Conservation (phyloP, 2,113 vertebrate genomes). For the Psittacula cyanocephala region DNA sequence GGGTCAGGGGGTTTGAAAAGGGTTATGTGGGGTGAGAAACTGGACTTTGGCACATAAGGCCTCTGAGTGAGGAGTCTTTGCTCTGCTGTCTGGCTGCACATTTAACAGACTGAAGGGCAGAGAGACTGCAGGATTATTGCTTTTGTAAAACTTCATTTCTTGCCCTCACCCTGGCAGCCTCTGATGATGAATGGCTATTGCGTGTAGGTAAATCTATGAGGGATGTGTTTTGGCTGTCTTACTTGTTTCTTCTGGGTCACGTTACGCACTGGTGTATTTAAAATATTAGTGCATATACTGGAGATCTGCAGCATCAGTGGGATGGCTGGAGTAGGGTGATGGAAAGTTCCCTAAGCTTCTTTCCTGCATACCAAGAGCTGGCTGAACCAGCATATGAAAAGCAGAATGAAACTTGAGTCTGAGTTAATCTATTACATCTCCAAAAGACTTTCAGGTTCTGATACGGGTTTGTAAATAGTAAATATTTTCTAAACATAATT, state of each 20-base stretch:
- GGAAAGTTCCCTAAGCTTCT: not conserved
- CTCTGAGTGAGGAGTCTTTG: not conserved
- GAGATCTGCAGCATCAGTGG: not conserved
- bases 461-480: not conserved
- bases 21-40: not conserved
- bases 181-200: not conserved
- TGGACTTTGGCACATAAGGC: not conserved
- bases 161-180: not conserved
- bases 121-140: not conserved
- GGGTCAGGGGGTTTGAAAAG: not conserved
- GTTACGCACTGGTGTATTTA: not conserved
- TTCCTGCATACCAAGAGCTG: not conserved
- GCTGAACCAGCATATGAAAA: not conserved
- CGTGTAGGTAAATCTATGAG: not conserved
- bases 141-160: not conserved
- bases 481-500: conserved; percentile 8
- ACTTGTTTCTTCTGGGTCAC: not conserved
- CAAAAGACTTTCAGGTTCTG: not conserved
- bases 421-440: not conserved
- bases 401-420: not conserved
- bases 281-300: not conserved
- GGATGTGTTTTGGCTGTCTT: not conserved
- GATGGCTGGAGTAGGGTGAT: not conserved
- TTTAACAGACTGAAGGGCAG: not conserved
- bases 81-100: not conserved